Base-by-base conservation (phyloP, 2,797 vertebrate species). In the Sylvilagus floridanus region DNA sequence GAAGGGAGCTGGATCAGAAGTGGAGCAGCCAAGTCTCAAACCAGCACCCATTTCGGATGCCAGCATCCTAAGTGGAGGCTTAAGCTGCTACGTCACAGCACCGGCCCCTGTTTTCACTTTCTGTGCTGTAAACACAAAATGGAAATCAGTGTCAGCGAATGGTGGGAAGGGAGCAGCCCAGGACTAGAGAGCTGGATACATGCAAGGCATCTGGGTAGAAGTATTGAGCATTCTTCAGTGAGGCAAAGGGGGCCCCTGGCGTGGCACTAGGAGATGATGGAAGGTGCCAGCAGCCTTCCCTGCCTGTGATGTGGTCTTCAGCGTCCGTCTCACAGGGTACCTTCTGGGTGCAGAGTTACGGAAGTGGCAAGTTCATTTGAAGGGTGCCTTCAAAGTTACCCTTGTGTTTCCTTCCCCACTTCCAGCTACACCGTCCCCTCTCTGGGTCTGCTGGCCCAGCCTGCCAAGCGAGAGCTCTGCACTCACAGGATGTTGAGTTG, bases 351-450 rank as follows among this genome's bases (percentile, higher is more conserved):
- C 22, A 32, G 7, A 12, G 24, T 9, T n/a, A 22, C 17, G 72
- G 28, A 73, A 35, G 52, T 0, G 42, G 16, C 60, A 62, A 24
- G 9, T 35, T 42, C 22, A 21, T n/a, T 71, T 37, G 24, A 12
- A 26, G 62, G 14, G 35, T 5, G 4, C 32, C 24, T 14, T 52
- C 50, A 28, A 12, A 66, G 13, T 21, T 26, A 2, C 3, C 1
- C 7, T 32, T 11, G 14, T 7, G 3, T 26, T 2, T 0, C 4
- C 7, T 7, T 35, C 10, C 30, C 6, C 21, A 6, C n/a, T 4
- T 30, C n/a, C 3, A 2, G 28, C 35, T 35, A 22, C 0, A 0
- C 0, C 2, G 0, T n/a, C 30, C 7, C 30, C 9, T 28, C 37
- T 76, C 47, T 22, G 63, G 26, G 7, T 2, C 0, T 54, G 21